Evolutionary conservation across 2,113 vertebrate species (phyloP).

Genomic region (Echinops telfairi): DNA sequence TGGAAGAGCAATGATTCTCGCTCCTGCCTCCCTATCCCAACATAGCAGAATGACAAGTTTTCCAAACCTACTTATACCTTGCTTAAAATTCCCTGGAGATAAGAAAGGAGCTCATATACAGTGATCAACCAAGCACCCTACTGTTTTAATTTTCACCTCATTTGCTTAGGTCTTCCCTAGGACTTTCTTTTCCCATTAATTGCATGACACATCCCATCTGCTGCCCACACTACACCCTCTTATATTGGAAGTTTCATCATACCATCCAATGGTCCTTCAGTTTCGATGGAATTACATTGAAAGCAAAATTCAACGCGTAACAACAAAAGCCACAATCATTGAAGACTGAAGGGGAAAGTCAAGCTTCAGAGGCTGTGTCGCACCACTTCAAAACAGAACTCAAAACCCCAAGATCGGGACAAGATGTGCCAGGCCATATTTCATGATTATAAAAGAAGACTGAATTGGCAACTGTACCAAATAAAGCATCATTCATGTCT

Average conservation of each 20-base stretch:
- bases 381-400: conserved; percentile 46
- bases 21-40: neutral
- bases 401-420: conserved; percentile 11
- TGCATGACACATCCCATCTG: neutral
- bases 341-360: conserved; percentile 47
- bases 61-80: neutral
- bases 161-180: conserved; percentile 37
- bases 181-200: conserved; percentile 36
- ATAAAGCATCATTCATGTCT: conserved; percentile 15
- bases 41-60: neutral
- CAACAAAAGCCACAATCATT: conserved; percentile 67
- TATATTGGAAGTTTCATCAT: conserved; percentile 47
- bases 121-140: neutral
- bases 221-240: neutral
- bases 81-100: neutral
- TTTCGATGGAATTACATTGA: conserved; percentile 47
- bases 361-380: neutral
- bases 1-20: neutral
- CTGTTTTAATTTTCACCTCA: conserved; percentile 19
- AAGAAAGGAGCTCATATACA: neutral
- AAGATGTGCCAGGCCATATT: conserved; percentile 43
- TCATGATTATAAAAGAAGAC: conserved; percentile 59
- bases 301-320: conserved; percentile 66
- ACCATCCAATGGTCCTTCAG: neutral
- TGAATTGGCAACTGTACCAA: conserved; percentile 25